A percentile compares a stretch with the other conserved stretches of the same genome.
These are phyloP conservation scores for Telmatherina bonti DNA, from an alignment of 2,797 vertebrate genomes.

Conservation along the genomic window DNA sequence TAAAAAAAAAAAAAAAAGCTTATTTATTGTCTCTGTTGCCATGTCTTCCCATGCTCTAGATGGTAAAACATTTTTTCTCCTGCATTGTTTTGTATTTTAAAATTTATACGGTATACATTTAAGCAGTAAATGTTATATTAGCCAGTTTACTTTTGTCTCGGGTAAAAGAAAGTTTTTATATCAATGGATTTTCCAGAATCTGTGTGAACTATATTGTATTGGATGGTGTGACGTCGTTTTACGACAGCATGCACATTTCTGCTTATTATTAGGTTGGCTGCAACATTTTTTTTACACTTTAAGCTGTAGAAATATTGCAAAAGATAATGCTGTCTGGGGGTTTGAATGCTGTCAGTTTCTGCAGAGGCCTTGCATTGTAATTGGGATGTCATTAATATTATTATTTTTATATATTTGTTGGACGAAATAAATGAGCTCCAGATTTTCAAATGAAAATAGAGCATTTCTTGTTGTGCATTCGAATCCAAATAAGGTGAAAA, in stretches of 20 bases:
- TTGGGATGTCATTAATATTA: constrained; percentile 16
- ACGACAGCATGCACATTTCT: background rate
- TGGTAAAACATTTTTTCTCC: constrained; percentile 42
- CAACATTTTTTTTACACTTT: constrained; percentile 24
- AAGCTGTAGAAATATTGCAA: constrained; percentile 25
- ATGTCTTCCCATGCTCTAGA: constrained; percentile 56
- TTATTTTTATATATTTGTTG: constrained; percentile 32
- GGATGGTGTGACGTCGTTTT: constrained; percentile 17
- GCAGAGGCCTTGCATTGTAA: constrained; percentile 66
- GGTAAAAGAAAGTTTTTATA: constrained; percentile 41
- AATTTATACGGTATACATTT: constrained; percentile 26
- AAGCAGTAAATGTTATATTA: constrained; percentile 40
- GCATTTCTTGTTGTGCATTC: background rate
- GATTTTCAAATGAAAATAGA: constrained; percentile 33
- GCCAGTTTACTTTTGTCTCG: constrained; percentile 17
- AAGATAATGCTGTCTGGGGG: constrained; percentile 52
- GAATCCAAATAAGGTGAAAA: constrained; percentile 1
- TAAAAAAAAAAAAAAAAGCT: constrained; percentile 43
- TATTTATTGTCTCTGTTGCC: constrained; percentile 55
- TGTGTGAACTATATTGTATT: constrained; percentile 20
- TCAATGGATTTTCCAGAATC: constrained; percentile 33
- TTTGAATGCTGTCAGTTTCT: constrained; percentile 45
- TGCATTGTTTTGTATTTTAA: constrained; percentile 56
- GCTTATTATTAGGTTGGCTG: constrained; percentile 7
- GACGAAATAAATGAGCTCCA: constrained; percentile 34